Percentiles rank a stretch among this genome's conserved stretches.
phyloP scores from a whole-genome alignment of 2,888 invertebrate genomes.

The Drosophila mettleri region DNA sequence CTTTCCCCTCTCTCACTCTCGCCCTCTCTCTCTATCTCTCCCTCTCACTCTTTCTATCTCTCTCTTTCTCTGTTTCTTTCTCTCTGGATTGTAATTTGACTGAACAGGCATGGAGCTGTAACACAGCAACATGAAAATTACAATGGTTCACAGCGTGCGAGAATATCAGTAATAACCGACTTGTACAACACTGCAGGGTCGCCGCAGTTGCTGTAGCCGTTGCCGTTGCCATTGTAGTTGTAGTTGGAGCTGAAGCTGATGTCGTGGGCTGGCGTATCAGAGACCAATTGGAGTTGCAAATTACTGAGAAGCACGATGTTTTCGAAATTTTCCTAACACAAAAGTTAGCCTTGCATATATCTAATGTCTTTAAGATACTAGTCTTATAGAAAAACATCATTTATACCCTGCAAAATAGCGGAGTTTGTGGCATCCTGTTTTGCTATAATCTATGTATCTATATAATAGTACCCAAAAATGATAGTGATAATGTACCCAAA shows the following conservation, averaged over 20 bases:
- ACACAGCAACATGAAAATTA: slow-evolving; percentile 76
- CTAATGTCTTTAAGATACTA: neutral
- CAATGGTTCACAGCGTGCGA: slow-evolving; percentile 66
- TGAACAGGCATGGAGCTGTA: slow-evolving; percentile 39
- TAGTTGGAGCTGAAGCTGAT: slow-evolving; percentile 2
- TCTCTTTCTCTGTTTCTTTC: neutral
- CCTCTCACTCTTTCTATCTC: neutral
- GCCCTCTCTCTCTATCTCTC: neutral
- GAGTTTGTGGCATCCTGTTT: neutral
- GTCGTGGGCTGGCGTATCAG: slow-evolving; percentile 41
- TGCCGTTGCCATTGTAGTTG: slow-evolving; percentile 2
- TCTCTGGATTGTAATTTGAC: slow-evolving; percentile 1
- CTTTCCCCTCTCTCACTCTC: slow-evolving; percentile 8
- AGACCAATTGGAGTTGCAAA: slow-evolving; percentile 44
- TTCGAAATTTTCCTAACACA: slow-evolving; percentile 14
- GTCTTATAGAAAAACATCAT: neutral
- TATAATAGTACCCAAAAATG: too few species aligned
- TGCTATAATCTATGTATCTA: neutral
- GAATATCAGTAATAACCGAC: slow-evolving; percentile 80
- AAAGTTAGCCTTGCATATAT: neutral
- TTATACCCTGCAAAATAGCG: neutral
- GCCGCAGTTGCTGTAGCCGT: slow-evolving; percentile 9
- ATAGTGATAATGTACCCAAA: too few species aligned
- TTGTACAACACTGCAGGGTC: slow-evolving; percentile 59
- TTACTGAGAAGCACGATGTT: slow-evolving; percentile 45